Percentiles rank a stretch among this genome's conserved stretches.
Evolutionary conservation across 1,140 invertebrate species (phyloP).

Genomic region (Cydia amplana): DNA sequence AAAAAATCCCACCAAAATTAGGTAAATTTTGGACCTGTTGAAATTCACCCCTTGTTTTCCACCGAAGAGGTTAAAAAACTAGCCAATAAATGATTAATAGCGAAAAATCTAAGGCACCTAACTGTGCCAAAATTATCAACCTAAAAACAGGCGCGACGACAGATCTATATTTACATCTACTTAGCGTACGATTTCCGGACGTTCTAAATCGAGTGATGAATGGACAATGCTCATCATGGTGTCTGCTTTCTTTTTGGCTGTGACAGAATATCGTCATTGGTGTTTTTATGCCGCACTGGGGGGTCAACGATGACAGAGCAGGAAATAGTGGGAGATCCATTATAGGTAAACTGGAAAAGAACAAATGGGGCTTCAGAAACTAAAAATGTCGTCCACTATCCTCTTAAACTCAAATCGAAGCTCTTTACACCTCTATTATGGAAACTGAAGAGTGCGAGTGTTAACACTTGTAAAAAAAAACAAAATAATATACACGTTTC

Average conservation of each 20-base stretch:
- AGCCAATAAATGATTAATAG: not conserved
- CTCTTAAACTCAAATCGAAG: too few species aligned
- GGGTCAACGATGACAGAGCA: not conserved
- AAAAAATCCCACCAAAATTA: too few species aligned
- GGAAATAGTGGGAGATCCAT: too few species aligned
- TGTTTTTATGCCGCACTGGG: not conserved
- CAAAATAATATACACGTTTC: not conserved
- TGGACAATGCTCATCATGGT: slow-evolving; percentile 7
- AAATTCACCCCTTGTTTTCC: too few species aligned
- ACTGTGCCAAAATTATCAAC: slow-evolving; percentile 1
- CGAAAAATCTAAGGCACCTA: not conserved
- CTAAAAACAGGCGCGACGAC: slow-evolving; percentile 8
- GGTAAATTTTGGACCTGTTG: too few species aligned
- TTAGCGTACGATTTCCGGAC: slow-evolving; percentile 16
- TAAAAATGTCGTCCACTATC: too few species aligned
- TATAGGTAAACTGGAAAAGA: too few species aligned
- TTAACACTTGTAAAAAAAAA: not conserved
- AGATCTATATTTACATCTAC: slow-evolving; percentile 26
- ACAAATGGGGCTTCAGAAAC: too few species aligned
- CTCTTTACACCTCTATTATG: too few species aligned
- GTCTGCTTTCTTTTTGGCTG: slow-evolving; percentile 29
- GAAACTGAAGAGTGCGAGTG: not conserved
- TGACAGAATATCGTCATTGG: not conserved
- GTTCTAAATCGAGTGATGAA: slow-evolving; percentile 27
- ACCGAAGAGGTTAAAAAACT: not conserved